phyloP scores from a whole-genome alignment of 2,888 invertebrate species.

The Balanococcus diminutus region DNA sequence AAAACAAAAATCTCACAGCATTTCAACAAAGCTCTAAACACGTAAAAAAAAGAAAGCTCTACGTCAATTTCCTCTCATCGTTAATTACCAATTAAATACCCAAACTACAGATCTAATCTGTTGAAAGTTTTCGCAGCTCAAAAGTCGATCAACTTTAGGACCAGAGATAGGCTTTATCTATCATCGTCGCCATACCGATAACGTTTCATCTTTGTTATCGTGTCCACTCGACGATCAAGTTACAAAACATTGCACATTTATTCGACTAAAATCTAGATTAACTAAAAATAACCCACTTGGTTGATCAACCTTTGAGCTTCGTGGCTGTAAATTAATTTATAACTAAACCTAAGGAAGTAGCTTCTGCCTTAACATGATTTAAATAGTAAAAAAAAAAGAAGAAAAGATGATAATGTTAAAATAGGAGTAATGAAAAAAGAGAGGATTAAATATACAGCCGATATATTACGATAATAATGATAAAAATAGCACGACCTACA shows the following conservation, averaged over 20 bases:
- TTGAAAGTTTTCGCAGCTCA: no score
- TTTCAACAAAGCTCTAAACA: conserved; percentile 42
- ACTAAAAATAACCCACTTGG: no score
- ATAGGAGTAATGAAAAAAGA: neutral
- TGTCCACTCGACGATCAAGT: no score
- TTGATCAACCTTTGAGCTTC: neutral
- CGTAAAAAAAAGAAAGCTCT: neutral
- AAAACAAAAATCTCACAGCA: conserved; percentile 43
- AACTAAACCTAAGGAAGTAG: neutral
- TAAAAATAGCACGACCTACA: neutral
- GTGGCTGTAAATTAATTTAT: neutral
- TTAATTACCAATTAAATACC: no score
- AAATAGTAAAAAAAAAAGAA: neutral
- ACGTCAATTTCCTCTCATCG: no score
- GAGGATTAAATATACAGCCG: conserved; percentile 16
- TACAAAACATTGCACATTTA: no score
- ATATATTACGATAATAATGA: neutral
- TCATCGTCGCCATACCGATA: no score
- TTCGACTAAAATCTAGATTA: no score
- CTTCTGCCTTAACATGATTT: neutral
- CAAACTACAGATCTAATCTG: no score
- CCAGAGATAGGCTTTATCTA: no score
- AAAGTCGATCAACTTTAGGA: no score
- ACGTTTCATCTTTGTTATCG: no score
- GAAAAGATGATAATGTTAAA: neutral